Base-by-base conservation (phyloP, 2,888 invertebrate species). In the Girardia tigrina region DNA sequence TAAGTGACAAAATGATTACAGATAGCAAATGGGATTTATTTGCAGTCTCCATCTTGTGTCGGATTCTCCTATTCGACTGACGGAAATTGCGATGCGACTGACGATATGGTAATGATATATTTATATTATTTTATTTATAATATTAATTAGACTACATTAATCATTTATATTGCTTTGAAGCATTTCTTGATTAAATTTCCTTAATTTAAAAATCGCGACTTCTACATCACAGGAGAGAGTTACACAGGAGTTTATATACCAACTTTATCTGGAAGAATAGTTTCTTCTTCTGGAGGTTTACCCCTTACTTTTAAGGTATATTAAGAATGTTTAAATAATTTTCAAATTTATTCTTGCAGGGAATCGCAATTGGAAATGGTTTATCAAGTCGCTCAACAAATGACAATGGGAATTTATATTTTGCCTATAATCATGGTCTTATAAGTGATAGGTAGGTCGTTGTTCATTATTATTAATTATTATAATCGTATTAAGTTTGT, bases 201-300 rank as follows among this genome's bases (percentile, higher is more conserved):
- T 12, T 83, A 85, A 77, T 85, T 81, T 77, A 78, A 77, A 26
- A 78, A 80, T 1, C 84, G 85, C 79, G 82, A 84, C 26, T 84
- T 86, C 72, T 87, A 82, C 80, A 82, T 86, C 73, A 84, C 86
- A 74, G 87, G 86, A 4, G 86, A 86, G 79, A 85, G 85, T 77
- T 86, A 86, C 79, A 86, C 83, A 1, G 86, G 86, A 4, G 83
- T 85, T 27, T 86, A 86, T 78, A 82, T 86, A 1, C 86, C 86
- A 1, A 85, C 84, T 0, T 80, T 86, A 29, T 80, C 85, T 1
- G 79, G 79, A 12, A 14, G 27, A 20, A 27, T 76, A 4, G 56
- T 56, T n/a, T 36, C 36, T 16, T 8, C 36, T 16, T 12, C 4
- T 8, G 20, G 2, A 56, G 8, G n/a, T 20, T 16, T 56, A n/a